These are phyloP conservation scores for Erythrolamprus reginae DNA, from an alignment of 2,113 vertebrate genomes.

Conservation along the genomic window DNA sequence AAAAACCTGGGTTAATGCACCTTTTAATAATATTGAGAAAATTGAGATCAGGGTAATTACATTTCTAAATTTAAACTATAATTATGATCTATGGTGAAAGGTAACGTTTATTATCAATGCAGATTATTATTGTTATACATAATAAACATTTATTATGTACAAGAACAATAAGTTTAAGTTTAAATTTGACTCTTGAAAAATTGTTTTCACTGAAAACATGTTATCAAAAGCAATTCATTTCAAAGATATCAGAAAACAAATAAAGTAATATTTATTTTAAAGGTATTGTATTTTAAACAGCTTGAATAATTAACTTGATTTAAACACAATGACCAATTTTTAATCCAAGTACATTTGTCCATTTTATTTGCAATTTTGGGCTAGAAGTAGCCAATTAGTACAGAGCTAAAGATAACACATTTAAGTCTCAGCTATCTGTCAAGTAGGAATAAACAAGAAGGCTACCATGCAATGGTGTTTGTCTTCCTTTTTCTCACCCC, in stretches of 20 bases:
- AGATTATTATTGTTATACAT: neutral
- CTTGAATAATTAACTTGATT: neutral
- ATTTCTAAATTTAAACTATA: neutral
- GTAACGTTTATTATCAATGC: neutral
- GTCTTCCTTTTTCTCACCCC: neutral
- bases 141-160: neutral
- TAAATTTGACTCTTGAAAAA: neutral
- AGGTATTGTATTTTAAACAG: neutral
- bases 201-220: neutral
- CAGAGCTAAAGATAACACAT: neutral
- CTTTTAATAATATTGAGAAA: neutral
- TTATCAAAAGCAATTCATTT: neutral
- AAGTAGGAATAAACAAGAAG: neutral
- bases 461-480: neutral
- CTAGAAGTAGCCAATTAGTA: neutral
- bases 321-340: neutral
- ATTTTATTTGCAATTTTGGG: neutral
- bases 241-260: neutral
- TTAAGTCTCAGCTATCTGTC: neutral
- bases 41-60: neutral
- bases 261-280: neutral
- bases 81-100: neutral
- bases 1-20: neutral
- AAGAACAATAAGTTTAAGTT: neutral
- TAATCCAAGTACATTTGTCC: neutral